Evolutionary conservation across 1,140 invertebrate species (phyloP), one percentile per base, ranked within the genome.

Genomic region (Plutomurus gul): DNA sequence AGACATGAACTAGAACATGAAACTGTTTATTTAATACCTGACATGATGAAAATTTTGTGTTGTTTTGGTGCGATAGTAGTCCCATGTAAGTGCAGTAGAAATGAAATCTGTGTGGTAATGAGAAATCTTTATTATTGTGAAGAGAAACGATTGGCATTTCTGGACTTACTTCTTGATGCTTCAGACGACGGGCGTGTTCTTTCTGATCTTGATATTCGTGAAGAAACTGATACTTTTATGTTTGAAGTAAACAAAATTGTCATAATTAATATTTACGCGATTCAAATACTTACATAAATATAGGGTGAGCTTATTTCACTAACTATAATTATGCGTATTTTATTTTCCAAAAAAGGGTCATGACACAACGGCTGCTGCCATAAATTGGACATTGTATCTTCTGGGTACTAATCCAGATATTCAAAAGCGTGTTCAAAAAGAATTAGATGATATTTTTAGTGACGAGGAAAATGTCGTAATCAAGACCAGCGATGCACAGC

Each of bases 281-380:
- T 3, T 46, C 40, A 30, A 11, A 46, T n/a, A n/a, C n/a, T n/a
- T n/a, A n/a, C n/a, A n/a, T n/a, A n/a, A n/a, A n/a, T n/a, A n/a
- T n/a, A n/a, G n/a, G n/a, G n/a, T n/a, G n/a, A n/a, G n/a, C n/a
- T n/a, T n/a, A n/a, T n/a, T n/a, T n/a, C n/a, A n/a, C n/a, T n/a
- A n/a, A n/a, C n/a, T n/a, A n/a, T n/a, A n/a, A n/a, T n/a, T n/a
- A n/a, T n/a, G n/a, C n/a, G n/a, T n/a, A n/a, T n/a, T n/a, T n/a
- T n/a, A n/a, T n/a, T n/a, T n/a, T n/a, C n/a, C n/a, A n/a, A n/a
- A n/a, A 75, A 11, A 85, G 89, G 95, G 96, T 25, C 95, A 97
- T 85, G 96, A 98, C 84, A 97, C 96, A 1, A 97, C 95, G 0
- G 93, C 94, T 1, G 91, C 93, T 49, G 93, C 90, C 10, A 92